Percentiles rank a stretch among this genome's conserved stretches.
These are phyloP conservation scores for Sarcophilus harrisii DNA, from an alignment of 2,797 vertebrate species.

Conservation along the genomic window DNA sequence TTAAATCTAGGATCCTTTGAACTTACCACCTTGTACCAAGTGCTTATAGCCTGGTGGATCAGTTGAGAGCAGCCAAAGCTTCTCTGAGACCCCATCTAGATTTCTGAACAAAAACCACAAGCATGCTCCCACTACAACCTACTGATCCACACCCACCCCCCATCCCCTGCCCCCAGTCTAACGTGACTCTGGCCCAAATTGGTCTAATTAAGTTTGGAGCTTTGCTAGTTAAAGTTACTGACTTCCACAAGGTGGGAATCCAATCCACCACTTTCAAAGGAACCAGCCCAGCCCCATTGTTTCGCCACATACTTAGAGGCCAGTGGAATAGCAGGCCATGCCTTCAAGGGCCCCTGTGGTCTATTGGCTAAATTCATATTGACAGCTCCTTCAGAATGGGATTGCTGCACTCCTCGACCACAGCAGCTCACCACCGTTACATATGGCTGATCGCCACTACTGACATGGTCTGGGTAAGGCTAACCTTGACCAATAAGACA, in stretches of 20 bases:
- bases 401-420: conserved; percentile 69
- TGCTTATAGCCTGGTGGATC: not conserved
- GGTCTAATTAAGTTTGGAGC: conserved; percentile 58
- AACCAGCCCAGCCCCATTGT: conserved; percentile 72
- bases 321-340: conserved; percentile 77
- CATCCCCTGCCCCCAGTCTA: conserved; percentile 55
- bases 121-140: conserved; percentile 67
- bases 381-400: conserved; percentile 68
- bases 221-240: conserved; percentile 66
- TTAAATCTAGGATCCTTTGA: conserved; percentile 26
- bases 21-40: conserved; percentile 36
- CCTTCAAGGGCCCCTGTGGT: conserved; percentile 56
- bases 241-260: conserved; percentile 45
- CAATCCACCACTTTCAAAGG: conserved; percentile 59
- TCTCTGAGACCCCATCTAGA: conserved; percentile 54
- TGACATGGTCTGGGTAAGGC: not conserved
- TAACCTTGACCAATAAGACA: not conserved
- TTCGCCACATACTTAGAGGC: conserved; percentile 77
- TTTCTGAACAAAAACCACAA: conserved; percentile 63
- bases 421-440: conserved; percentile 53
- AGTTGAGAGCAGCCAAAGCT: conserved; percentile 54
- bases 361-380: conserved; percentile 76
- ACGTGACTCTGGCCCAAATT: conserved; percentile 53
- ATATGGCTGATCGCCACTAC: conserved; percentile 40
- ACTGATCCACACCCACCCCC: conserved; percentile 32